Evolutionary conservation across 2,113 vertebrate species (phyloP).

Genomic region (Neogale vison): DNA sequence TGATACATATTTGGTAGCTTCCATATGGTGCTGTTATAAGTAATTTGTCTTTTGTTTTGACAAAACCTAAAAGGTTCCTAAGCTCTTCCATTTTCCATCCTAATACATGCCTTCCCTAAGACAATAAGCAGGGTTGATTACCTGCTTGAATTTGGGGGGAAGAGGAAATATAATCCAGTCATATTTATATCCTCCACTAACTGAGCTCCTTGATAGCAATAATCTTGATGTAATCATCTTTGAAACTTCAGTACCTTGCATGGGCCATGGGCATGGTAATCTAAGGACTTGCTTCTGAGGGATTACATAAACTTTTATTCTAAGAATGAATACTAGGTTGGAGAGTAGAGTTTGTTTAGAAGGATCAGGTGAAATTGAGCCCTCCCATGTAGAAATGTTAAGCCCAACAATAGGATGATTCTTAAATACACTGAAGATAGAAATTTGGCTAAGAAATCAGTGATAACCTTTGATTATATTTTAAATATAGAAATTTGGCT

Average conservation of each 20-base stretch:
- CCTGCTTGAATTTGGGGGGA: neutral
- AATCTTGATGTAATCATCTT: neutral
- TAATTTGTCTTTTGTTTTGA: neutral
- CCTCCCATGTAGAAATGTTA: neutral
- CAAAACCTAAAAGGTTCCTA: neutral
- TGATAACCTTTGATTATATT: neutral
- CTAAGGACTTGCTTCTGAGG: neutral
- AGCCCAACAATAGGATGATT: neutral
- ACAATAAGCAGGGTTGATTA: neutral
- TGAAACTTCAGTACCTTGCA: neutral
- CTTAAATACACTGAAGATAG: neutral
- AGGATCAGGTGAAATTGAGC: neutral
- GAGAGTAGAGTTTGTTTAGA: neutral
- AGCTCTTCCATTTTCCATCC: neutral
- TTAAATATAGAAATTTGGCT: neutral
- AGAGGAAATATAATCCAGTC: neutral
- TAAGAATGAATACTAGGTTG: neutral
- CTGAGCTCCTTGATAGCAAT: neutral
- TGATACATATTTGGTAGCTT: neutral
- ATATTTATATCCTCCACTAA: neutral
- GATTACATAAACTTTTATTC: neutral
- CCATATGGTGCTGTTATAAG: neutral
- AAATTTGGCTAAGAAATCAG: neutral
- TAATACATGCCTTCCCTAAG: neutral
- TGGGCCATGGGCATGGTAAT: neutral